phyloP scores from a whole-genome alignment of 2,113 vertebrate genomes.

The Calyptomena viridis region DNA sequence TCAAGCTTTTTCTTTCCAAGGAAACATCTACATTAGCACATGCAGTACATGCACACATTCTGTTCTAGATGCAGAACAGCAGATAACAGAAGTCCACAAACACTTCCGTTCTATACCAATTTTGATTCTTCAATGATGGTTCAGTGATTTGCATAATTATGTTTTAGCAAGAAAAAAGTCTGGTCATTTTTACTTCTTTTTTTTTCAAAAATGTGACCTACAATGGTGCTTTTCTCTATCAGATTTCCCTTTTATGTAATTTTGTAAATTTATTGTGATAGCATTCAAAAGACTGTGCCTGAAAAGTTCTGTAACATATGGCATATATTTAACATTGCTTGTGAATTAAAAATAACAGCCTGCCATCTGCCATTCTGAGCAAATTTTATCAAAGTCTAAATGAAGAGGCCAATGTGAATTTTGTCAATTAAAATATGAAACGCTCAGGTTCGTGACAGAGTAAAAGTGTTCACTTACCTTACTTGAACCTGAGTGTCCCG shows the following conservation, averaged over 20 bases:
- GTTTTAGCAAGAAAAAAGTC: conserved; percentile 50
- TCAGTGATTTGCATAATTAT: conserved; percentile 9
- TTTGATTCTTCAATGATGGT: conserved; percentile 46
- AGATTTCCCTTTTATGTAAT: conserved; percentile 76
- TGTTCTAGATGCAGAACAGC: conserved; percentile 7
- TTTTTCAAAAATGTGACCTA: conserved; percentile 65
- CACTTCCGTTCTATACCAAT: conserved; percentile 4
- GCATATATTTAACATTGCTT: conserved; percentile 84
- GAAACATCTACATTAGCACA: background rate
- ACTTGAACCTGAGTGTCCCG: conserved; percentile 53
- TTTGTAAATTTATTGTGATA: conserved; percentile 79
- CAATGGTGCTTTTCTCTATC: conserved; percentile 60
- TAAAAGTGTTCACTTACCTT: conserved; percentile 70
- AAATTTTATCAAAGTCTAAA: conserved; percentile 80
- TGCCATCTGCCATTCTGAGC: conserved; percentile 82
- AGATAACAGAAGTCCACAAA: background rate
- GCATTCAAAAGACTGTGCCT: conserved; percentile 79
- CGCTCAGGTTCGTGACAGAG: conserved; percentile 69
- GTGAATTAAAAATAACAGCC: conserved; percentile 86
- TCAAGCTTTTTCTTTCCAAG: background rate
- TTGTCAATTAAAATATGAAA: conserved; percentile 84
- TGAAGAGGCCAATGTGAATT: conserved; percentile 79
- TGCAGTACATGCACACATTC: background rate
- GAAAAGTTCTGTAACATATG: conserved; percentile 83
- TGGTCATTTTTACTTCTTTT: conserved; percentile 61